phyloP scores from a whole-genome alignment of 2,888 invertebrate genomes.

The Terebella lapidaria region DNA sequence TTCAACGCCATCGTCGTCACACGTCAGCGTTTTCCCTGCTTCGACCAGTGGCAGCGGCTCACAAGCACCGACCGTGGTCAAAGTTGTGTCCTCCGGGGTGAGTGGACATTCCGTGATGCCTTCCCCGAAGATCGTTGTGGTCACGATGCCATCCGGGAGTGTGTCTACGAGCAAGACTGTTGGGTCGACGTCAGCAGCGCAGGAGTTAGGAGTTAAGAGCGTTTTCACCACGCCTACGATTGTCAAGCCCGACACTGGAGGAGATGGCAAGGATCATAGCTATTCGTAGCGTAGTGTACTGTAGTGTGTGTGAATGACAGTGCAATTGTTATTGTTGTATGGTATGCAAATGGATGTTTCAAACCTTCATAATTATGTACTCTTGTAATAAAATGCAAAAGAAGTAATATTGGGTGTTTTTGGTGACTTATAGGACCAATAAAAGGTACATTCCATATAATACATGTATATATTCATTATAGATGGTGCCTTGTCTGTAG shows the following conservation, averaged over 20 bases:
- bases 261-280: conserved; percentile 1
- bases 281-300: neutral
- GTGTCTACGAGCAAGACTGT: neutral
- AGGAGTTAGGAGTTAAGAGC: neutral
- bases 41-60: neutral
- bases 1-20: neutral
- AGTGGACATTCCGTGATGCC: neutral
- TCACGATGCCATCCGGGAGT: neutral
- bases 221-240: neutral
- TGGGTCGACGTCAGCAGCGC: neutral
- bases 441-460: neutral
- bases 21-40: neutral
- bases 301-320: neutral
- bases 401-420: too few relatives aligned
- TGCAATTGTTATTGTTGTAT: neutral
- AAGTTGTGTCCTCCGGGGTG: neutral
- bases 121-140: conserved; percentile 1
- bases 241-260: neutral
- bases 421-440: neutral
- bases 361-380: too few relatives aligned
- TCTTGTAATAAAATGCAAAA: too few relatives aligned
- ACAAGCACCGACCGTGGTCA: conserved; percentile 1
- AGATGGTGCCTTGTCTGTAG: neutral
- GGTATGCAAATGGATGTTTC: too few relatives aligned
- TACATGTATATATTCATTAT: too few relatives aligned